Evolutionary conservation across 2,113 vertebrate genomes (phyloP).

Genomic region (Pontoporia blainvillei): DNA sequence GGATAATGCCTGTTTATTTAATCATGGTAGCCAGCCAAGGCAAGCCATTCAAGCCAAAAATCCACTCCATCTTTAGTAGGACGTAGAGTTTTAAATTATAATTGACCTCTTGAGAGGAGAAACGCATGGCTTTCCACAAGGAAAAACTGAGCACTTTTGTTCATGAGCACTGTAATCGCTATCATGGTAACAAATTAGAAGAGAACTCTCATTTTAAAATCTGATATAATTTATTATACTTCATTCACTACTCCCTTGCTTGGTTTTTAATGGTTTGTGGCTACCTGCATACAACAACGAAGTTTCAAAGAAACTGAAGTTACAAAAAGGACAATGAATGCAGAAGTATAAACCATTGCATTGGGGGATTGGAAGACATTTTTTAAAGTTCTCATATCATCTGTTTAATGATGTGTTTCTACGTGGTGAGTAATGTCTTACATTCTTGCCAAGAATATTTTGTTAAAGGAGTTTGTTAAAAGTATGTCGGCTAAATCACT

Average conservation of each 20-base stretch:
- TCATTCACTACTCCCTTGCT: neutral
- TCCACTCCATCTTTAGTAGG: neutral
- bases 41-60: neutral
- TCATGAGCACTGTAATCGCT: neutral
- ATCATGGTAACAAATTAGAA: neutral
- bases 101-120: neutral
- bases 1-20: neutral
- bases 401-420: neutral
- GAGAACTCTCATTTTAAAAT: neutral
- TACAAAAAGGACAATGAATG: neutral
- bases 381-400: neutral
- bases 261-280: neutral
- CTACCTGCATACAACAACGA: neutral
- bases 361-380: neutral
- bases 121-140: neutral
- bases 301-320: neutral
- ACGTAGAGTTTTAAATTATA: neutral
- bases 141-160: neutral
- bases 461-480: constrained; percentile 3
- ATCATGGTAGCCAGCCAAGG: neutral
- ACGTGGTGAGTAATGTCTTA: neutral
- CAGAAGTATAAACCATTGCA: neutral
- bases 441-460: neutral
- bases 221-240: neutral
- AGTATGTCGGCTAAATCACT: neutral